Percentiles rank a stretch among this genome's conserved stretches.
phyloP scores from a whole-genome alignment of 1,140 invertebrate species.

The Batillaria attramentaria region DNA sequence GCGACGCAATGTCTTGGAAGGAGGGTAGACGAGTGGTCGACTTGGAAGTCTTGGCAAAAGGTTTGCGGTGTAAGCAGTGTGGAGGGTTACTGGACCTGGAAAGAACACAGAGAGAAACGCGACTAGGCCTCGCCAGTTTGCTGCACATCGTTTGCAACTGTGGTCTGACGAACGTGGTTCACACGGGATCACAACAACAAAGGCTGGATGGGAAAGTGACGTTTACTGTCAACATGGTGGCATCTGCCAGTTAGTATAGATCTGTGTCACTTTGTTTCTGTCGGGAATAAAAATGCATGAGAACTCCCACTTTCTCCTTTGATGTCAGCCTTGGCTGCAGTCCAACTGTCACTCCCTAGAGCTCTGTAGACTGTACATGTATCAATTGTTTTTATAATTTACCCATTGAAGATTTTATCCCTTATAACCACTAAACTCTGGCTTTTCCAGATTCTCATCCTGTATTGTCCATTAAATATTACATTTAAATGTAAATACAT shows the following conservation, averaged over 20 bases:
- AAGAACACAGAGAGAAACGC: not conserved
- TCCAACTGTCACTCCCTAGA: too few species aligned
- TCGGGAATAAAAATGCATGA: too few species aligned
- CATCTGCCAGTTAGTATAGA: conserved; percentile 13
- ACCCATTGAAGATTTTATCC: too few species aligned
- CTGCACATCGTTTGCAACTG: conserved; percentile 1
- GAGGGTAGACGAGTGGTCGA: conserved; percentile 5
- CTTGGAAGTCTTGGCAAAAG: not conserved
- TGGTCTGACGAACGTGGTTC: conserved; percentile 4
- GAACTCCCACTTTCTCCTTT: too few species aligned
- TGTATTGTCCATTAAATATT: too few species aligned
- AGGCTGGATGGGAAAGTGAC: not conserved
- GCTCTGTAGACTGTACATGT: not conserved
- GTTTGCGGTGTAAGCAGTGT: conserved; percentile 8
- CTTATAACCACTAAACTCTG: too few species aligned
- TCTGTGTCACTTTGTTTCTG: too few species aligned
- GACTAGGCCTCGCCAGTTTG: conserved; percentile 10
- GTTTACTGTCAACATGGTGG: conserved; percentile 13
- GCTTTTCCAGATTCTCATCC: too few species aligned
- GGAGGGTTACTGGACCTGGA: not conserved
- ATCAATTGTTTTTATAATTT: not conserved
- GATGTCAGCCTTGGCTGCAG: too few species aligned
- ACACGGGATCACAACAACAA: not conserved
- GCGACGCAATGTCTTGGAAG: not conserved
- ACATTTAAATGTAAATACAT: too few species aligned